Evolutionary conservation across 2,797 vertebrate species (phyloP).

Genomic region (Microctenopoma lineatum): DNA sequence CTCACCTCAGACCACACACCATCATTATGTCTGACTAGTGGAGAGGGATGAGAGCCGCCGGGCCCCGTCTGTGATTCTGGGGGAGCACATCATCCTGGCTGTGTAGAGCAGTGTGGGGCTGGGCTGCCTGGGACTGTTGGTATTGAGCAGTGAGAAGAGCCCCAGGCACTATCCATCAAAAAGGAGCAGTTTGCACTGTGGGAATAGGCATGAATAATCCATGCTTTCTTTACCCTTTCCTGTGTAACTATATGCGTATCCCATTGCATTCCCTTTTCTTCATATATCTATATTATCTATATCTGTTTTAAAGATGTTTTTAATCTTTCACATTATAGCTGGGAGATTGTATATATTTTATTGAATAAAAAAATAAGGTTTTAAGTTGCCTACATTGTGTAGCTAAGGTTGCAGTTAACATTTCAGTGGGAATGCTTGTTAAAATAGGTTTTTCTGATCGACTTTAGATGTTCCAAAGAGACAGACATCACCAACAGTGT

Average conservation of each 20-base stretch:
- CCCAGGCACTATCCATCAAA: constrained; percentile 83
- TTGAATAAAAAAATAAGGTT: neutral
- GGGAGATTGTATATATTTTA: neutral
- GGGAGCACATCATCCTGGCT: constrained; percentile 71
- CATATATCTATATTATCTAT: constrained; percentile 40
- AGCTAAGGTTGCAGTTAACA: neutral
- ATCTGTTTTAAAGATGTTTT: constrained; percentile 36
- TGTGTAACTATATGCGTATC: constrained; percentile 55
- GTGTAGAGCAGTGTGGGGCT: constrained; percentile 56
- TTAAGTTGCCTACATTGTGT: neutral
- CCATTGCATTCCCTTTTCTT: constrained; percentile 58
- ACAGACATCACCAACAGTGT: neutral
- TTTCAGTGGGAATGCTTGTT: neutral
- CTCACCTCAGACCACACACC: constrained; percentile 75
- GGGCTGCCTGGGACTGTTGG: constrained; percentile 74
- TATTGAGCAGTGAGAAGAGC: constrained; percentile 79
- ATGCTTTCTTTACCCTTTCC: constrained; percentile 79
- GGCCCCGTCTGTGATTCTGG: constrained; percentile 74
- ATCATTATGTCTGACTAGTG: constrained; percentile 60
- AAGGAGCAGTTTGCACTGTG: constrained; percentile 77
- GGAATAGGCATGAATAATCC: constrained; percentile 86
- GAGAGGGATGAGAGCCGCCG: constrained; percentile 62
- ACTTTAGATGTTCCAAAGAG: neutral
- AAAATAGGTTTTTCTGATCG: neutral
- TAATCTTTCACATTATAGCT: neutral